phyloP scores from a whole-genome alignment of 2,888 invertebrate species.

The Galeopsomyia nigrocyanea region DNA sequence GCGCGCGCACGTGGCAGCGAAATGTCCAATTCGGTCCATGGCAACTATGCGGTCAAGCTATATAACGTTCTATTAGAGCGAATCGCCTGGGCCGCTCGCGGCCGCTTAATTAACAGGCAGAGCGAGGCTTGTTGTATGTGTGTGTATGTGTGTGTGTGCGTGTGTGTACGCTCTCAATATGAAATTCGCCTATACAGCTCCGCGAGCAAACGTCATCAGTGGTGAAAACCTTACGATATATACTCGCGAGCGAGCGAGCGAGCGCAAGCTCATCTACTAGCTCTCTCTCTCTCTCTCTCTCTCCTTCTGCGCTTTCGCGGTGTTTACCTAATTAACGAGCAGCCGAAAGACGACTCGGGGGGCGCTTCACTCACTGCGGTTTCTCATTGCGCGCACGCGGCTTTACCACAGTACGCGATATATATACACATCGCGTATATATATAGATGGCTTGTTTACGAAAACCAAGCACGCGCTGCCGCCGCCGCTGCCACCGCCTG shows the following conservation, averaged over 20 bases:
- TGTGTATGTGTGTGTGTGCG: too few species aligned
- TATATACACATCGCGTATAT: background rate
- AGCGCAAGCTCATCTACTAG: background rate
- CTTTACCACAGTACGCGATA: too few species aligned
- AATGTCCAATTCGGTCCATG: slow-evolving; percentile 19
- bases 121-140: slow-evolving; percentile 5
- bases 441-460: slow-evolving; percentile 4
- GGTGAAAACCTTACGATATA: slow-evolving; percentile 26
- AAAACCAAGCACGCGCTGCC: slow-evolving; percentile 4
- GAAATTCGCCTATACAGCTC: slow-evolving; percentile 14
- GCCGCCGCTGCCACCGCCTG: background rate
- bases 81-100: background rate
- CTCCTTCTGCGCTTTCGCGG: too few species aligned
- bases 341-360: slow-evolving; percentile 12
- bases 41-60: slow-evolving; percentile 8
- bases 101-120: slow-evolving; percentile 30
- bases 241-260: too few species aligned
- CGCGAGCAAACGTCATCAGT: slow-evolving; percentile 18
- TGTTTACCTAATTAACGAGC: slow-evolving; percentile 36
- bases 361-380: background rate
- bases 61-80: slow-evolving; percentile 21
- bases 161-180: slow-evolving; percentile 11
- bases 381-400: too few species aligned
- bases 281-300: too few species aligned
- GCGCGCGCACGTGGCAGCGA: background rate